A percentile compares a stretch with the other conserved stretches of the same genome.
These are phyloP conservation scores for Bombus affinis DNA, from an alignment of 1,140 invertebrate genomes.

Conservation along the genomic window DNA sequence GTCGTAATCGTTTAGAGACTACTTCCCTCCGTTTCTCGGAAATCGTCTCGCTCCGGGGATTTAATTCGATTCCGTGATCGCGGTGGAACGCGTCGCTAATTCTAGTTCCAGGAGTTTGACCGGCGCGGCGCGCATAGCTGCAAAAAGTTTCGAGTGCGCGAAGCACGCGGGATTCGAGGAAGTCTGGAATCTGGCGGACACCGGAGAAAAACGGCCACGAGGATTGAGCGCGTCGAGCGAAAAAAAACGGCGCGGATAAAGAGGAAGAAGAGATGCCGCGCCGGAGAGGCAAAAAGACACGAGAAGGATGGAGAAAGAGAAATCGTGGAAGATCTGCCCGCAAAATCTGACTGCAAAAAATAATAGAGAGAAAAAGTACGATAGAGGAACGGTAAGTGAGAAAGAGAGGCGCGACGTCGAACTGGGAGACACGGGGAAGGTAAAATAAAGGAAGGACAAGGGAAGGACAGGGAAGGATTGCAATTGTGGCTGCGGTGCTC, in stretches of 20 bases:
- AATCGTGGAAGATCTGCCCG: not conserved
- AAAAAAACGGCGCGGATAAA: not conserved
- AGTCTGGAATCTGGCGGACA: not conserved
- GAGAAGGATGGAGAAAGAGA: not conserved
- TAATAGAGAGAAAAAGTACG: slow-evolving; percentile 26
- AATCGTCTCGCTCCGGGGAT: not conserved
- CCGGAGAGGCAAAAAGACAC: not conserved
- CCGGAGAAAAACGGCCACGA: not conserved
- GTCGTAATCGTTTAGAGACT: slow-evolving; percentile 1
- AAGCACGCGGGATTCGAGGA: not conserved
- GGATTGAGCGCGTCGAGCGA: not conserved
- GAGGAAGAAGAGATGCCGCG: not conserved
- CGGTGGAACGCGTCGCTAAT: not conserved
- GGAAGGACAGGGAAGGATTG: slow-evolving; percentile 21
- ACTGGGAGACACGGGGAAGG: no score
- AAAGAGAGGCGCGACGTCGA: not conserved
- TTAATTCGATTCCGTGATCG: not conserved
- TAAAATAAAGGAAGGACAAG: slow-evolving; percentile 6
- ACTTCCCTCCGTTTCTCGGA: not conserved
- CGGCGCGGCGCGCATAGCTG: not conserved
- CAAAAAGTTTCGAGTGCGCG: slow-evolving; percentile 15
- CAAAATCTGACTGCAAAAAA: slow-evolving; percentile 26
- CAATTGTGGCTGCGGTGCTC: slow-evolving; percentile 41
- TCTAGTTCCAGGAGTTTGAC: not conserved
- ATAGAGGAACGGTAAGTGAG: not conserved